Evolutionary conservation across 2,113 vertebrate species (phyloP).

Genomic region (Odontophorus gujanensis): DNA sequence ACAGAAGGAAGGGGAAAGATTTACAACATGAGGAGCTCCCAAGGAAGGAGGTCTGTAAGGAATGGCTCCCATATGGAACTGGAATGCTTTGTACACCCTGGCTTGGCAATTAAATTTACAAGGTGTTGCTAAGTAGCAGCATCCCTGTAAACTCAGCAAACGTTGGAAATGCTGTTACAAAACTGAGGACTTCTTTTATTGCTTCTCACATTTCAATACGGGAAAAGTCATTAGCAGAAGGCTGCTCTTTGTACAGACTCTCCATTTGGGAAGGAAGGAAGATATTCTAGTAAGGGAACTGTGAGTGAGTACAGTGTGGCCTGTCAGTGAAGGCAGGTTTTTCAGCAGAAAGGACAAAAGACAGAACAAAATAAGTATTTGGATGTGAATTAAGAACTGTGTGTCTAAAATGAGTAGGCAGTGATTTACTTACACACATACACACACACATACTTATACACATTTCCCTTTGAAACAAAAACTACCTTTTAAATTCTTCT

Average conservation of each 20-base stretch:
- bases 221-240: slow-evolving; percentile 55
- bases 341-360: neutral
- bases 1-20: slow-evolving; percentile 39
- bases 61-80: slow-evolving; percentile 68
- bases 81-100: slow-evolving; percentile 66
- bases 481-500: slow-evolving; percentile 82
- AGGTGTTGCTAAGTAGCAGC: slow-evolving; percentile 63
- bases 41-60: slow-evolving; percentile 51
- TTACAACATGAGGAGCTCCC: slow-evolving; percentile 47
- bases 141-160: slow-evolving; percentile 59
- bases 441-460: neutral
- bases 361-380: neutral
- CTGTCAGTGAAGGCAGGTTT: neutral
- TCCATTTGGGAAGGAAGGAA: slow-evolving; percentile 42
- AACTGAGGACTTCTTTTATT: slow-evolving; percentile 56
- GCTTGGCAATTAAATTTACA: slow-evolving; percentile 68
- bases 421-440: slow-evolving; percentile 20
- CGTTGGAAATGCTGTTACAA: slow-evolving; percentile 53
- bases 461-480: slow-evolving; percentile 61
- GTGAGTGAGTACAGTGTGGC: neutral
- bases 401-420: neutral
- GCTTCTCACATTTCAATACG: slow-evolving; percentile 67
- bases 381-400: slow-evolving; percentile 15
- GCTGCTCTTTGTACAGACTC: slow-evolving; percentile 56
- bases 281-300: slow-evolving; percentile 2